phyloP scores from a whole-genome alignment of 2,888 invertebrate genomes.

The Cosmorhoe ocellata region DNA sequence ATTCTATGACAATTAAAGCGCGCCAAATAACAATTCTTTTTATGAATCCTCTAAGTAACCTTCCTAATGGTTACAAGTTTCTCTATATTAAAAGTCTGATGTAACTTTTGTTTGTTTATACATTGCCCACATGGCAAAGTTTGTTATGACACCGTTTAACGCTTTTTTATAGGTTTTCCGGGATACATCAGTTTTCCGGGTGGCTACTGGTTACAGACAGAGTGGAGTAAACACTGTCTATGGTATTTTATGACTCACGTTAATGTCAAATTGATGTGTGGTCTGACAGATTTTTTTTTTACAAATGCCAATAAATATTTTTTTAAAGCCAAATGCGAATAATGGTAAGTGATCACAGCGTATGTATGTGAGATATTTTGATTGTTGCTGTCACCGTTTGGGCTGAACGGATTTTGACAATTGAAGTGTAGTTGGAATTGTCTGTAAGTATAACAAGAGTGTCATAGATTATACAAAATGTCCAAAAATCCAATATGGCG shows the following conservation, averaged over 20 bases:
- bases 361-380: too few relatives aligned
- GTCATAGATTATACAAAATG: too few relatives aligned
- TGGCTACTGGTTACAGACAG: conserved; percentile 27
- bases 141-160: conserved; percentile 26
- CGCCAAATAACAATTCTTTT: too few relatives aligned
- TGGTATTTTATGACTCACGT: conserved; percentile 7
- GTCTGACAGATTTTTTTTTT: neutral
- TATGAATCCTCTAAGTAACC: too few relatives aligned
- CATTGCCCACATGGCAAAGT: conserved; percentile 26
- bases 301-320: neutral
- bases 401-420: too few relatives aligned
- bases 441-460: too few relatives aligned
- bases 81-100: conserved; percentile 6
- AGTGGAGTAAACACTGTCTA: conserved; percentile 17
- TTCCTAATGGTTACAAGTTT: neutral
- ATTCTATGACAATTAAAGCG: too few relatives aligned
- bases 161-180: conserved; percentile 28
- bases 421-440: too few relatives aligned
- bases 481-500: too few relatives aligned
- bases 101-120: conserved; percentile 21
- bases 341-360: too few relatives aligned
- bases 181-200: conserved; percentile 27
- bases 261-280: conserved; percentile 12
- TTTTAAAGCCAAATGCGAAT: too few relatives aligned
- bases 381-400: too few relatives aligned